Conservation (phyloP, 2,888 invertebrate genomes). For the Oxystoma pomonae region DNA sequence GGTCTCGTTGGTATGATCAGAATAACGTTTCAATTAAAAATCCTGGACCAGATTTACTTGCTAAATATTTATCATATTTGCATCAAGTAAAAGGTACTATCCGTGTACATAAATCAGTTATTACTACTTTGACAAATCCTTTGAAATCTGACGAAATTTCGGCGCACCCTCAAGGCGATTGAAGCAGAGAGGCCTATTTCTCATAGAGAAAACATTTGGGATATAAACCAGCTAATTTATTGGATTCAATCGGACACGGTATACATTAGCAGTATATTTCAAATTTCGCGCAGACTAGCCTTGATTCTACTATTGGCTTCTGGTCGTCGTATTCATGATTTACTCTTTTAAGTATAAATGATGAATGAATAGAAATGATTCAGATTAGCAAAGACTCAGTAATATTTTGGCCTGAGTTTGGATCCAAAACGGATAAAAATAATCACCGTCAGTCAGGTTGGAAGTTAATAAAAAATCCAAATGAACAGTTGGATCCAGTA, state of each 20-base stretch:
- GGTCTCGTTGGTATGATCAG: conserved; percentile 4
- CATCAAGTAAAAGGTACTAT: too few species aligned
- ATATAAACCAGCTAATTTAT: conserved; percentile 1
- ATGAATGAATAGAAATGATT: too few species aligned
- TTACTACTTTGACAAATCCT: background rate
- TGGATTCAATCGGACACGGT: conserved; percentile 12
- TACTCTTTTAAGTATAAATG: too few species aligned
- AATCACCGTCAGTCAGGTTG: conserved; percentile 17
- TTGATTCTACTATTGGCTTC: conserved; percentile 18
- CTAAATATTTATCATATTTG: too few species aligned
- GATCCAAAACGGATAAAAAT: conserved; percentile 27
- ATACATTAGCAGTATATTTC: conserved; percentile 9
- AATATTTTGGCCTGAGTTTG: conserved; percentile 29
- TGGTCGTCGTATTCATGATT: conserved; percentile 16
- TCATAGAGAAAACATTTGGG: conserved; percentile 5
- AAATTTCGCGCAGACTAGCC: conserved; percentile 15
- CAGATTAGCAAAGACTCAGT: too few species aligned
- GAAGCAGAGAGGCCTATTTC: conserved; percentile 5
- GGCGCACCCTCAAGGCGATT: background rate
- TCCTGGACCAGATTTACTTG: too few species aligned
- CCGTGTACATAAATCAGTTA: background rate
- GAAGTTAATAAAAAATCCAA: too few species aligned
- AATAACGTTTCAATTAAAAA: background rate
- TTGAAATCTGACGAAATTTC: too few species aligned
- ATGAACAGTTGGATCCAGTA: conserved; percentile 21